phyloP scores from a whole-genome alignment of 1,140 invertebrate species.

The Neuroterus valhalla region DNA sequence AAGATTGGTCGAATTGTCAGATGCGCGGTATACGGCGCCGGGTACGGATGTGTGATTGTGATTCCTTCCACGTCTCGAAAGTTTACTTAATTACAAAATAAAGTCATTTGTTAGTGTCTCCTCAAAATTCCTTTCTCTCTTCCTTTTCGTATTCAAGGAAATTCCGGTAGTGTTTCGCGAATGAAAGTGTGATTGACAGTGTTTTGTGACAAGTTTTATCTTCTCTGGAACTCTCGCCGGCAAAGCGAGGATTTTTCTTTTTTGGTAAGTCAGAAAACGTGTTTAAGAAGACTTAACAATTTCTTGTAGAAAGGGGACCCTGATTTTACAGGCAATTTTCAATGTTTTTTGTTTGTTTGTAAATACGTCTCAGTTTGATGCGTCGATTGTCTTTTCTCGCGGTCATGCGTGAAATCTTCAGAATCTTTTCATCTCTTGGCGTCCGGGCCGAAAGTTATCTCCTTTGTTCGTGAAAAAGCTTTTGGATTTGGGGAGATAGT shows the following conservation, averaged over 20 bases:
- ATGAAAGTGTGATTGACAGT: slow-evolving; percentile 32
- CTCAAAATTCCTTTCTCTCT: slow-evolving; percentile 27
- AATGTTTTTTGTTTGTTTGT: not conserved
- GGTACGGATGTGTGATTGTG: slow-evolving; percentile 25
- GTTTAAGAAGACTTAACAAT: not conserved
- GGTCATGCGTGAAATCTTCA: not conserved
- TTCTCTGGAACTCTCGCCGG: slow-evolving; percentile 4
- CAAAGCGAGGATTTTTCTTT: not conserved
- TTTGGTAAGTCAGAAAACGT: not conserved
- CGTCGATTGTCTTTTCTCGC: not conserved
- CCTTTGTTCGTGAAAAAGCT: not conserved
- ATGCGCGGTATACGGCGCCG: slow-evolving; percentile 56
- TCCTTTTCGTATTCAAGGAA: slow-evolving; percentile 32
- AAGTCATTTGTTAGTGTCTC: slow-evolving; percentile 41
- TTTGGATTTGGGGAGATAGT: not conserved
- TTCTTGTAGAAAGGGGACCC: not conserved
- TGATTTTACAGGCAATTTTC: not conserved
- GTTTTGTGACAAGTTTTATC: slow-evolving; percentile 26
- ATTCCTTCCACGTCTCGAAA: not conserved
- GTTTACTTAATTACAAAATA: not conserved
- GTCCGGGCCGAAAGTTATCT: not conserved
- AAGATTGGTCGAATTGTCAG: slow-evolving; percentile 33
- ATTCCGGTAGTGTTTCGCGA: not conserved
- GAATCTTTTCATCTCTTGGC: not conserved
- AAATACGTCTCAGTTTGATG: slow-evolving; percentile 7